Base-by-base conservation (phyloP, 2,888 invertebrate species). In the Eupithecia subfuscata region DNA sequence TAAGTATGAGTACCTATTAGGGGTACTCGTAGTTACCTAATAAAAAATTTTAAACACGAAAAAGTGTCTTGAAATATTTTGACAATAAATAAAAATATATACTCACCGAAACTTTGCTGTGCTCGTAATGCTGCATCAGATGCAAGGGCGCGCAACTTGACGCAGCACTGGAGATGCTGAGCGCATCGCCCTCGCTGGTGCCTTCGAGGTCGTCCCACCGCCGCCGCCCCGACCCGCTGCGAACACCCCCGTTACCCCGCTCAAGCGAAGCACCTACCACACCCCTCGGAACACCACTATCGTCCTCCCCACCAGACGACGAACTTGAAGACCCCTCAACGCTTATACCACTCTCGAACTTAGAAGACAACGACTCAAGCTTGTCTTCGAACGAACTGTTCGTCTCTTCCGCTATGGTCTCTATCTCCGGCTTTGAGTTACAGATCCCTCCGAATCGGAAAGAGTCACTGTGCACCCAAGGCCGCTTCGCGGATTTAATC, bases 151-250 rank as follows among this genome's bases (percentile, higher is more conserved):
- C 94, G 83, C 93, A 93, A 87, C 95, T 94, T 4, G 94, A 94
- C 2, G 95, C 92, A 2, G 95, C 94, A 82, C 94, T 94, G 76
- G 94, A 94, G 45, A 95, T 87, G 89, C 95, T 95, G 80, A 94
- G 88, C 77, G 94, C 95, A 80, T 95, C 95, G 16, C 92, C 93
- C 75, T 95, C 95, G 81, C 93, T 94, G 67, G 91, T 89, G 30
- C 91, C 94, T 80, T 94, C 94, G 56, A 88, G 79, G 85, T 95
- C 95, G 84, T 94, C 94, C 94, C 94, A 94, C 78, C 95, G 90
- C 84, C 93, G 90, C 60, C 94, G 91, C 87, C 91, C 94, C 87
- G 93, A 93, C 94, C 94, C 94, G 91, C 94, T 94, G 94, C 93
- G 90, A 94, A 93, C 93, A 94, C 85, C 93, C 92, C 90, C 91